Percentiles rank a stretch among this genome's conserved stretches.
phyloP scores from a whole-genome alignment of 2,113 vertebrate species.

The Thalassoma bifasciatum region DNA sequence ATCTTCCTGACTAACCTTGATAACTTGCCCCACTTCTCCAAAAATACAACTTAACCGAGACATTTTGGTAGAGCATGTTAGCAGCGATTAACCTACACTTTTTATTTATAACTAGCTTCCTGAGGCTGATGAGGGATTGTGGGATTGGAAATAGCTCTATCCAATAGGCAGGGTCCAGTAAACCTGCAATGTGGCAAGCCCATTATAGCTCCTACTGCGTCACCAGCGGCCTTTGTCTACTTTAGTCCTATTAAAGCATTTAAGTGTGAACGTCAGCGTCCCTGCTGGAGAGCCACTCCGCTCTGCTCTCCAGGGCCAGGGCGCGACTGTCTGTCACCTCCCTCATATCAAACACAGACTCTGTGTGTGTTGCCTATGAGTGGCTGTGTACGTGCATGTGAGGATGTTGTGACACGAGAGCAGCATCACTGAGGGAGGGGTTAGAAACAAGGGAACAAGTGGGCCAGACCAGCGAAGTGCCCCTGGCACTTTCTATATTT shows the following conservation, averaged over 20 bases:
- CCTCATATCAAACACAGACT: slow-evolving; percentile 72
- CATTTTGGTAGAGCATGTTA: slow-evolving; percentile 58
- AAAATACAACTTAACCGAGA: slow-evolving; percentile 3
- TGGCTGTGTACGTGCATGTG: slow-evolving; percentile 5
- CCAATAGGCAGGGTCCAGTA: slow-evolving; percentile 82
- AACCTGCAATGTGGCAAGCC: slow-evolving; percentile 81
- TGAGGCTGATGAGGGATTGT: slow-evolving; percentile 83
- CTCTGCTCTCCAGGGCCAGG: slow-evolving; percentile 73
- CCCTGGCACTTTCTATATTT: slow-evolving; percentile 66
- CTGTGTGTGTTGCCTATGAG: slow-evolving; percentile 8
- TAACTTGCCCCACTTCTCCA: slow-evolving; percentile 42
- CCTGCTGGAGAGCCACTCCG: slow-evolving; percentile 78
- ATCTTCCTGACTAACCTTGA: slow-evolving; percentile 18
- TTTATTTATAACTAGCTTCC: slow-evolving; percentile 84
- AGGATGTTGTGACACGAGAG: slow-evolving; percentile 57
- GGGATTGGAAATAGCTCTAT: slow-evolving; percentile 84
- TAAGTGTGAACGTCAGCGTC: slow-evolving; percentile 84
- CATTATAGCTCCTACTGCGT: slow-evolving; percentile 84
- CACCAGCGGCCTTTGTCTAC: slow-evolving; percentile 82
- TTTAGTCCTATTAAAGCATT: slow-evolving; percentile 87
- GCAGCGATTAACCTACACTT: slow-evolving; percentile 79
- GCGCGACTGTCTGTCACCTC: slow-evolving; percentile 74
- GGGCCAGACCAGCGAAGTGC: slow-evolving; percentile 49
- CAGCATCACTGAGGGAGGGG: slow-evolving; percentile 47
- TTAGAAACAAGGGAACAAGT: slow-evolving; percentile 66